These are phyloP conservation scores for Druceiella hillmani DNA, from an alignment of 2,888 invertebrate species.

Conservation along the genomic window DNA sequence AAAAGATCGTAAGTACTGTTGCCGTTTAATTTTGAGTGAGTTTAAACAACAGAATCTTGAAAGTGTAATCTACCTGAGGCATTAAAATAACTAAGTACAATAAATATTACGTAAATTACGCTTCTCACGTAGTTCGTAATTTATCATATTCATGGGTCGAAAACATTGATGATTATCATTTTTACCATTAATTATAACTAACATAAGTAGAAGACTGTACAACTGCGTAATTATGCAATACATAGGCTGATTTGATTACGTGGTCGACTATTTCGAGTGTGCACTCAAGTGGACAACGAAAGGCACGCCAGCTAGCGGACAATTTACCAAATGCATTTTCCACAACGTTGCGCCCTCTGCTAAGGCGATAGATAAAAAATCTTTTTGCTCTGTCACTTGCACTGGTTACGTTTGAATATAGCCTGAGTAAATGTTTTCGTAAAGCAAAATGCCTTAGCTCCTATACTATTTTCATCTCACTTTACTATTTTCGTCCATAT, in stretches of 20 bases:
- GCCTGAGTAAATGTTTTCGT: slow-evolving; percentile 10
- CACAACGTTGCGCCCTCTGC: slow-evolving; percentile 10
- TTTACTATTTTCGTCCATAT: slow-evolving; percentile 11
- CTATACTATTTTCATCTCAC: slow-evolving; percentile 10
- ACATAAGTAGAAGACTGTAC: slow-evolving; percentile 12
- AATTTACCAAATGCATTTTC: slow-evolving; percentile 13
- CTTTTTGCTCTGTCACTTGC: slow-evolving; percentile 9
- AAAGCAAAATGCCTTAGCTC: slow-evolving; percentile 12
- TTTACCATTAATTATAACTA: slow-evolving; percentile 8
- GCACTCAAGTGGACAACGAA: slow-evolving; percentile 11
- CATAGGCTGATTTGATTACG: slow-evolving; percentile 11
- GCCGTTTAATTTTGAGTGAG: slow-evolving; percentile 11
- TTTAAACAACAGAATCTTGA: slow-evolving; percentile 13
- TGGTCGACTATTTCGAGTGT: slow-evolving; percentile 11
- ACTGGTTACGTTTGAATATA: slow-evolving; percentile 6
- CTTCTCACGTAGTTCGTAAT: slow-evolving; percentile 12
- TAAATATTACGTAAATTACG: slow-evolving; percentile 13
- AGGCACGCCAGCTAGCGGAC: slow-evolving; percentile 9
- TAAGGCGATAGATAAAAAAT: slow-evolving; percentile 13
- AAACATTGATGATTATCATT: slow-evolving; percentile 13
- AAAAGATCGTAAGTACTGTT: slow-evolving; percentile 13
- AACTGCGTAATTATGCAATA: slow-evolving; percentile 8
- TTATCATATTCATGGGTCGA: slow-evolving; percentile 12
- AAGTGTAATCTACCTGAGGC: slow-evolving; percentile 12
- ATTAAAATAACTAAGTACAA: slow-evolving; percentile 15